Evolutionary conservation across 2,888 invertebrate species (phyloP).

Genomic region (Scelioninae gen. 2): DNA sequence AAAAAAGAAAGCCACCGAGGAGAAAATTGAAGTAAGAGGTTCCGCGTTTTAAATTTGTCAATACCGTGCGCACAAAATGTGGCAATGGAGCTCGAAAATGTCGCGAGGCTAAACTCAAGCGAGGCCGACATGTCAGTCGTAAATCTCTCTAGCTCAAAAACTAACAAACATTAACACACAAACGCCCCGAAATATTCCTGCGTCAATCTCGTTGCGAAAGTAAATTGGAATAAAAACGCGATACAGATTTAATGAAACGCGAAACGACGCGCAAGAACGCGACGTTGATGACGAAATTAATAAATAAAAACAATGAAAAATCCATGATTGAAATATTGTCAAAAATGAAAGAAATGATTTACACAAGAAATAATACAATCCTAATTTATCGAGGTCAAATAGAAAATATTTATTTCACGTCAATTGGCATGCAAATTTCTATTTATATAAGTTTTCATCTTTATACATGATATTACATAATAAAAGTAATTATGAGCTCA

Average conservation of each 20-base stretch:
- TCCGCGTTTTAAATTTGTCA: conserved; percentile 23
- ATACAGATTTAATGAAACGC: not conserved
- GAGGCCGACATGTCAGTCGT: conserved; percentile 27
- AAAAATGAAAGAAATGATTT: no score
- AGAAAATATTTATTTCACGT: no score
- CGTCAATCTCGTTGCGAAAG: conserved; percentile 1
- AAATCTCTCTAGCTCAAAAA: conserved; percentile 9
- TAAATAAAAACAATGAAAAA: no score
- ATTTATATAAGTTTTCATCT: no score
- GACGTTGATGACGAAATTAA: no score
- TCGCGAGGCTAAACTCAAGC: conserved; percentile 12
- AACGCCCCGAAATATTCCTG: conserved; percentile 13
- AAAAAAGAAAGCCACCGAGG: not conserved
- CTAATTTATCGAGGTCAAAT: no score
- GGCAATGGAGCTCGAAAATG: conserved; percentile 44
- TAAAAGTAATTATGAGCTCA: no score
- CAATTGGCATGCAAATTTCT: no score
- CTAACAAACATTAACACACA: conserved; percentile 14
- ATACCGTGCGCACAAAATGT: conserved; percentile 25
- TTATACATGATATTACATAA: no score
- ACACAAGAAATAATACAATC: no score
- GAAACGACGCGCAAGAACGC: no score
- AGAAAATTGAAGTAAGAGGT: conserved; percentile 31
- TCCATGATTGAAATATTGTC: no score
- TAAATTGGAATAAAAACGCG: not conserved